These are phyloP conservation scores for Abramis brama DNA, from an alignment of 2,113 vertebrate genomes.

Conservation along the genomic window DNA sequence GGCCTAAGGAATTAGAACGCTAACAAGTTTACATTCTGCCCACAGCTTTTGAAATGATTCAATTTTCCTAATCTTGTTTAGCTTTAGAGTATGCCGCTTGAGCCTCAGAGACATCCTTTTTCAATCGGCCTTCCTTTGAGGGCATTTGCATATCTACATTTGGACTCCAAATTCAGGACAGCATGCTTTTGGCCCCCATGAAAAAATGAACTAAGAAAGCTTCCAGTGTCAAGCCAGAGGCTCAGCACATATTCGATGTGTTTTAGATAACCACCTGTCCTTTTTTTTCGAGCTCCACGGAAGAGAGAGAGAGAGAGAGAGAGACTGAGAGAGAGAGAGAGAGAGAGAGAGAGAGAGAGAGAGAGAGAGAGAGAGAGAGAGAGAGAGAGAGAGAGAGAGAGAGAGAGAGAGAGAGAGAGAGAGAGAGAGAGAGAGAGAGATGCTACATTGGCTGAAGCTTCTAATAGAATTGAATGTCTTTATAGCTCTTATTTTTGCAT, in stretches of 20 bases:
- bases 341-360: background rate
- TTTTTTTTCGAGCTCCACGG: conserved; percentile 45
- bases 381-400: conserved; percentile 9
- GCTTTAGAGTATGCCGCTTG: conserved; percentile 81
- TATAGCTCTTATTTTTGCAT: conserved; percentile 65
- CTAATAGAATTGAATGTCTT: conserved; percentile 72
- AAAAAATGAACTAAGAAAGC: conserved; percentile 70
- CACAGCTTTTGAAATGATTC: conserved; percentile 81
- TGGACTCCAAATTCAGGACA: conserved; percentile 72
- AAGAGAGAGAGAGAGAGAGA: conserved; percentile 5
- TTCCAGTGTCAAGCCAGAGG: conserved; percentile 72
- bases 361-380: conserved; percentile 15
- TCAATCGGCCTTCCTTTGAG: conserved; percentile 75
- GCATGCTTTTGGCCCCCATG: conserved; percentile 72
- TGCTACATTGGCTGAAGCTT: conserved; percentile 70
- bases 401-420: background rate
- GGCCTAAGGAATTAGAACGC: conserved; percentile 77
- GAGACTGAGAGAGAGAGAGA: conserved; percentile 22
- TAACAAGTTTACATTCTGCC: conserved; percentile 81
- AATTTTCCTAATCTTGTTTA: conserved; percentile 87
- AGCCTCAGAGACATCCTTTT: conserved; percentile 74
- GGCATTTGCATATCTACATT: conserved; percentile 80
- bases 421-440: conserved; percentile 50
- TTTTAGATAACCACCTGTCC: conserved; percentile 72
- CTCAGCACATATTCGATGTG: conserved; percentile 80